These are phyloP conservation scores for Chelonoidis abingdonii DNA, from an alignment of 2,113 vertebrate genomes.

Conservation along the genomic window DNA sequence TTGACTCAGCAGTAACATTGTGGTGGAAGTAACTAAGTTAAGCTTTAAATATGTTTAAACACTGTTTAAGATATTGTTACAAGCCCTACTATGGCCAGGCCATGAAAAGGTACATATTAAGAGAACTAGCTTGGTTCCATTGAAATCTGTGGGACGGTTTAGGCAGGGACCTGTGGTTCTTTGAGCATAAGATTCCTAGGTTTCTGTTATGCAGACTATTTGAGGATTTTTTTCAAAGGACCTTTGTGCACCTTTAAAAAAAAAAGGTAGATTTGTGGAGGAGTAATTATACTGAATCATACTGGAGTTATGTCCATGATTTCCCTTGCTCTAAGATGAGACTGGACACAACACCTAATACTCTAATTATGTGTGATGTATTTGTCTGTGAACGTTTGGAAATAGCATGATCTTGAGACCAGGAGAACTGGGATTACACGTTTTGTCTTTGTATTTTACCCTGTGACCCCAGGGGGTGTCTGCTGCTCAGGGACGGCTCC, in stretches of 20 bases:
- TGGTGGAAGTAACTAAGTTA: not conserved
- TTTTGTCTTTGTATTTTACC: rapidly evolving
- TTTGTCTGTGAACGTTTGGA: not conserved
- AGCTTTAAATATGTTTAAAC: not conserved
- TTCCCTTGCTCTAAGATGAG: not conserved
- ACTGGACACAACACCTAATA: rapidly evolving
- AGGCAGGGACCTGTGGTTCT: not conserved
- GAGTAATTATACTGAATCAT: not conserved
- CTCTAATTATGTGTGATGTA: rapidly evolving
- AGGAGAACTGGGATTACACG: rapidly evolving
- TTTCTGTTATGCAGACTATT: not conserved
- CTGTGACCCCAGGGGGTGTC: not conserved
- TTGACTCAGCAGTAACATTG: not conserved
- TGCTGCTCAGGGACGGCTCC: not conserved
- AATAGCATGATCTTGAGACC: not conserved
- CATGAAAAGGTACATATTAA: not conserved
- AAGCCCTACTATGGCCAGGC: not conserved
- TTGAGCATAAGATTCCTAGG: not conserved
- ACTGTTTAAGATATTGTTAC: not conserved
- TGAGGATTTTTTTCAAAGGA: not conserved
- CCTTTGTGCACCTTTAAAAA: not conserved
- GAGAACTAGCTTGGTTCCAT: not conserved
- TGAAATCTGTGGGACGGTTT: rapidly evolving
- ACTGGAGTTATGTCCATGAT: not conserved
- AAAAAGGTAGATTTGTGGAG: not conserved